Evolutionary conservation across 2,797 vertebrate species (phyloP), one percentile per base, ranked within the genome.

Genomic region (Pristis pectinata): DNA sequence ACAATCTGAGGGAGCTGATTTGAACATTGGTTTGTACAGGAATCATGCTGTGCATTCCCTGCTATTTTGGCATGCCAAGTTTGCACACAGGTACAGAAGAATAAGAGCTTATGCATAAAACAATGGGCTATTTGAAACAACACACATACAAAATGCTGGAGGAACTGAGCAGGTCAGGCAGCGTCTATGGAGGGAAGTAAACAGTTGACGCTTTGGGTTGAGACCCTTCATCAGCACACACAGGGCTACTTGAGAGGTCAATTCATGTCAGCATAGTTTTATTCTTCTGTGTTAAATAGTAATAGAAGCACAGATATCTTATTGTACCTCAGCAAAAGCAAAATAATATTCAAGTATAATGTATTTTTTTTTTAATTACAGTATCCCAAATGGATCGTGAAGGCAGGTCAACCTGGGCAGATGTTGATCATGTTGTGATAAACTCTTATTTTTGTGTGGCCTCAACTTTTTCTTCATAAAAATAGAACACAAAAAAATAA

Each of bases 41-140:
- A 92, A 67, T n/a, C 61, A 67, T 67, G 19, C 61, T 92, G 59
- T 91, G 15, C 34, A 67, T 67, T 91, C 24, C 70, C 53, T 83
- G 19, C 34, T 44, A n/a, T 64, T 91, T 92, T 67, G 61, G 22
- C 61, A 92, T 67, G 89, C 61, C 37, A 59, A 8, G 89, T 15
- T 41, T 93, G 92, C n/a, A 37, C 61, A 67, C 13, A 92, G n/a
- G 61, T 92, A 44, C 64, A 70, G 56, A 80, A 56, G 19, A 95
- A 74, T 91, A 89, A 74, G 72, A 89, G 61, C 87, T 67, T 70
- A 44, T 49, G 61, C 34, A n/a, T 61, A 15, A 27, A 61, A 76
- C 17, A 94, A 80, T 94, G 94, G 8, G 72, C 64, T 93, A 0
- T 11, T 34, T 41, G 44, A n/a, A n/a, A n/a, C n/a, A n/a, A n/a